phyloP scores from a whole-genome alignment of 2,888 invertebrate species.

The Masnerella sp. region DNA sequence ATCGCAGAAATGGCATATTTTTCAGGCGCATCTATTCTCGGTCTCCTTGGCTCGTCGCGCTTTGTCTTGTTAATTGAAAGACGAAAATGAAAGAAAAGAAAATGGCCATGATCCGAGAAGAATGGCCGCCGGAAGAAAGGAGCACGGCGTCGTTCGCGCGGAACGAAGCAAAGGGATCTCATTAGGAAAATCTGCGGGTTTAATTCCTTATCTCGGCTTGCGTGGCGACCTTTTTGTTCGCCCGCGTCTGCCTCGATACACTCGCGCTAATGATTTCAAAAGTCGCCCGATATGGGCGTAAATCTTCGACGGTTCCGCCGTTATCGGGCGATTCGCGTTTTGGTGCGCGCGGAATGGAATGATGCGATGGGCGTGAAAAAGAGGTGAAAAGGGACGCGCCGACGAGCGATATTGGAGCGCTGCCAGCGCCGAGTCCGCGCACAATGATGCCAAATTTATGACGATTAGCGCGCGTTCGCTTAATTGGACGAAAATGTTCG shows the following conservation, averaged over 20 bases:
- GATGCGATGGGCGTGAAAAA: conserved; percentile 53
- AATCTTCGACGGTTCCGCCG: conserved; percentile 22
- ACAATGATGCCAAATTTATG: conserved; percentile 51
- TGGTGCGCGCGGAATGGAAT: conserved; percentile 21
- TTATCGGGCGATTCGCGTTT: conserved; percentile 30
- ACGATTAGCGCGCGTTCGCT: conserved; percentile 44
- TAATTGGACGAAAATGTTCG: conserved; percentile 49
- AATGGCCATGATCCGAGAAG: conserved; percentile 41
- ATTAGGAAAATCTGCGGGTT: conserved; percentile 68
- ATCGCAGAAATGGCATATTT: conserved; percentile 37
- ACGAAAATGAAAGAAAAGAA: conserved; percentile 46
- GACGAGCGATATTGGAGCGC: conserved; percentile 38
- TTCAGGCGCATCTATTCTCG: conserved; percentile 27
- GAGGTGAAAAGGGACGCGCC: conserved; percentile 37
- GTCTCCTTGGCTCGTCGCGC: conserved; percentile 9
- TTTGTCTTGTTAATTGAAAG: conserved; percentile 48
- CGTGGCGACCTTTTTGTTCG: conserved; percentile 43
- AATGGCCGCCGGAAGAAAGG: conserved; percentile 46
- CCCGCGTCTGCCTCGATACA: conserved; percentile 11
- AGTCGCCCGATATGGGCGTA: too few relatives aligned
- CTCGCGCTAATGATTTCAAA: conserved; percentile 17
- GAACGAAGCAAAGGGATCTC: conserved; percentile 66
- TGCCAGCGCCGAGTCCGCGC: conserved; percentile 21
- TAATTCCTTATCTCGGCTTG: conserved; percentile 66
- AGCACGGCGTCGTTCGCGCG: conserved; percentile 63